Conservation (phyloP, 1,140 invertebrate genomes). For the Choristoneura fumiferana region DNA sequence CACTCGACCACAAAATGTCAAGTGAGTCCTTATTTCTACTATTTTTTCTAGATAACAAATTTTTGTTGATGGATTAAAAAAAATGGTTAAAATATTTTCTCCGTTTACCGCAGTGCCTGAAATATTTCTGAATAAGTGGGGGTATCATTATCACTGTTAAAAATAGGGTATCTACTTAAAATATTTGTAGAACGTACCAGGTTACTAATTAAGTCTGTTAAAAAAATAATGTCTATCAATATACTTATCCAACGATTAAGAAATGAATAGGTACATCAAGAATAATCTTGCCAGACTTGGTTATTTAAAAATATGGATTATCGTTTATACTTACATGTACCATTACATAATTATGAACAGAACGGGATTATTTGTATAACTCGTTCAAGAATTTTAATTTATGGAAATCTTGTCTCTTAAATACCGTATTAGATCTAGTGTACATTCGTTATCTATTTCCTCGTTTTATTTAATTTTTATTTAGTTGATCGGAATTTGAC, state of each 20-base stretch:
- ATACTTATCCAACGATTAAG: neutral
- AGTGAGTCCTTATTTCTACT: conserved; percentile 45
- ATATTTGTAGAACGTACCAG: neutral
- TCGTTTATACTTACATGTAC: no score
- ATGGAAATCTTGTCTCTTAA: neutral
- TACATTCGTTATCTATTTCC: neutral
- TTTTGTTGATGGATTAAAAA: neutral
- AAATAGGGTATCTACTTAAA: conserved; percentile 13
- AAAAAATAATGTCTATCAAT: neutral
- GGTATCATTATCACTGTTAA: conserved; percentile 5
- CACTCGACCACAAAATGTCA: conserved; percentile 71
- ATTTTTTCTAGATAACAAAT: neutral
- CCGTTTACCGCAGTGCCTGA: neutral
- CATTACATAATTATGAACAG: conserved; percentile 1
- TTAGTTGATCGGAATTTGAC: no score
- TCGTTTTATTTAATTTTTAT: no score
- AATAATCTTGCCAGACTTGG: neutral
- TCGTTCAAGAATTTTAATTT: conserved; percentile 6
- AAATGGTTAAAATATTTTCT: neutral
- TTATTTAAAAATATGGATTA: no score
- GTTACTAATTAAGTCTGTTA: neutral
- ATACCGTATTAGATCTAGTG: neutral
- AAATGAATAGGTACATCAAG: neutral
- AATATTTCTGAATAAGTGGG: neutral
- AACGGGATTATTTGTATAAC: neutral